Evolutionary conservation across 2,113 vertebrate species (phyloP).

Genomic region (Sialia sialis): DNA sequence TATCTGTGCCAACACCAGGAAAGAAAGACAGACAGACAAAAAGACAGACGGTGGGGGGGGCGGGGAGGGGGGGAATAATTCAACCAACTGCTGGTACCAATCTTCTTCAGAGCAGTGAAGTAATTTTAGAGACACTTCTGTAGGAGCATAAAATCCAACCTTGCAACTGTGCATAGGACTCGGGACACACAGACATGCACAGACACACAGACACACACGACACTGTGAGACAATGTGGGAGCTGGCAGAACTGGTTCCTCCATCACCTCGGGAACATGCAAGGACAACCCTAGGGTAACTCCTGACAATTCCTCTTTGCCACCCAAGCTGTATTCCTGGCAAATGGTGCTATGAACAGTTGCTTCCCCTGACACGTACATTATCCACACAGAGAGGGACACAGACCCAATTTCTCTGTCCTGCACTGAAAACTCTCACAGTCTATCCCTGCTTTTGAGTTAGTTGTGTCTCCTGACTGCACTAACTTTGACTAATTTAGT

Average conservation of each 20-base stretch:
- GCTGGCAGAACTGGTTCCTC: neutral
- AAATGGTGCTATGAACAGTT: neutral
- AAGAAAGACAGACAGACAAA: neutral
- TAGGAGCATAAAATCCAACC: neutral
- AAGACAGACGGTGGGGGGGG: neutral
- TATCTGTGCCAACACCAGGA: neutral
- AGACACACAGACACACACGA: neutral
- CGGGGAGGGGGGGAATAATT: neutral
- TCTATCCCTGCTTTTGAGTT: neutral
- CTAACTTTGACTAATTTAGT: slow-evolving; percentile 23
- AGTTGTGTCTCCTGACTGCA: neutral
- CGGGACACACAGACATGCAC: fast-evolving
- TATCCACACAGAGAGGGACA: neutral
- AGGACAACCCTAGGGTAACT: neutral
- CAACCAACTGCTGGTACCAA: neutral
- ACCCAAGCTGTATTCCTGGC: neutral
- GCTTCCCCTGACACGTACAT: neutral
- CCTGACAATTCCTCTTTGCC: neutral
- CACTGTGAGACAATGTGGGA: neutral
- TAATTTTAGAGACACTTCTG: neutral
- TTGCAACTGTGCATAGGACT: neutral
- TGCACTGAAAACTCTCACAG: neutral
- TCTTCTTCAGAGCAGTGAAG: neutral
- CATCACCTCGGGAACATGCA: neutral
- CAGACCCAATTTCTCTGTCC: neutral